A percentile compares a stretch with the other conserved stretches of the same genome.
Evolutionary conservation across 2,113 vertebrate species (phyloP).

Genomic region (Megaleporinus macrocephalus): DNA sequence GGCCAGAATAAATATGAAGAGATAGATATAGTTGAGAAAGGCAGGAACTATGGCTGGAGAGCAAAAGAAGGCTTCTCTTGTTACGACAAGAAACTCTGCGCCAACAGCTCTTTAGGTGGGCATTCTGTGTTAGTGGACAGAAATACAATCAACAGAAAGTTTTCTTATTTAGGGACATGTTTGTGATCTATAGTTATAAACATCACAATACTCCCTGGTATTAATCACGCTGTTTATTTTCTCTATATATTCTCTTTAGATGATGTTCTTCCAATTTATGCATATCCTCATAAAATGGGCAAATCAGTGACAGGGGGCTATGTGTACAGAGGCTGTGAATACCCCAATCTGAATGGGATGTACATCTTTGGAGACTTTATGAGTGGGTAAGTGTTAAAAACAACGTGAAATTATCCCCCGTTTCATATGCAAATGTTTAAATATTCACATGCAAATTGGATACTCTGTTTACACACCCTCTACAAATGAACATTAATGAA

Average conservation of each 20-base stretch:
- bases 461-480: too few species aligned
- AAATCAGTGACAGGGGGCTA: conserved; percentile 96
- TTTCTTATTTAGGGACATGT: background rate
- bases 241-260: conserved; percentile 74
- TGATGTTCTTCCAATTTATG: conserved; percentile 92
- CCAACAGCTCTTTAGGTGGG: conserved; percentile 90
- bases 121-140: background rate
- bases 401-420: background rate
- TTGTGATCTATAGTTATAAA: too few species aligned
- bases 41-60: conserved; percentile 94
- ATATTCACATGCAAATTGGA: too few species aligned
- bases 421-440: too few species aligned
- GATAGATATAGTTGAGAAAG: conserved; percentile 89
- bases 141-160: background rate
- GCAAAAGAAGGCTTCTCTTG: conserved; percentile 95
- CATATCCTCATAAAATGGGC: conserved; percentile 92
- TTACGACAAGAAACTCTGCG: conserved; percentile 93
- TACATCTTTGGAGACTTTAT: conserved; percentile 99
- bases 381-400: conserved; percentile 85
- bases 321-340: conserved; percentile 91
- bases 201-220: too few species aligned
- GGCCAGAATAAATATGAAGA: conserved; percentile 97
- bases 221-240: background rate
- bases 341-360: conserved; percentile 93
- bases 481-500: too few species aligned